Evolutionary conservation across 2,888 invertebrate species (phyloP), one percentile per base, ranked within the genome.

Genomic region (Podotricha telesiphe): DNA sequence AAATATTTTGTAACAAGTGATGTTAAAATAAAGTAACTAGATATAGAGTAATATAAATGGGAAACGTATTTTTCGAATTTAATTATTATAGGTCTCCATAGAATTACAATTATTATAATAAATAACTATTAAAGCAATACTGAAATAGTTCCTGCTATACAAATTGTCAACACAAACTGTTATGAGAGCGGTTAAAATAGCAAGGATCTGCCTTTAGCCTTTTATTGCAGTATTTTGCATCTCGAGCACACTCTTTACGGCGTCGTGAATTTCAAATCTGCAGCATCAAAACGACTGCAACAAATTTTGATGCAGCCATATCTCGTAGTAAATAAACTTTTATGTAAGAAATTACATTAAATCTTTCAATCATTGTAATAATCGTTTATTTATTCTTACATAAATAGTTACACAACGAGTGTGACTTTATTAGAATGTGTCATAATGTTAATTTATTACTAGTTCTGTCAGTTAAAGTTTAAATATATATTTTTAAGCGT

Each of bases 101-200:
- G 28, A 28, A 28, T 28, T 2, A 28, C 28, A 2, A 28, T 8
- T 8, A 48, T 11, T 7, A 20, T 13, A 45, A n/a, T 0, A 59
- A 15, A 11, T 62, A 17, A 34, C 17, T 42, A 55, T 15, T 28
- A 17, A 8, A 7, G 10, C 55, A 48, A 48, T 56, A 34, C 28
- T 40, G 34, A 45, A 65, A 37, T 65, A 61, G 65, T 68, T 65
- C 53, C 65, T 53, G 58, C 37, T 50, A 20, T 79, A 79, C 86
- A 83, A 86, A 87, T 83, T 85, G 86, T 86, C 83, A 82, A 83
- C 85, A 86, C 85, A 88, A 87, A 87, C 65, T 80, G 83, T 86
- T 86, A 86, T 84, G 86, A 87, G 85, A 84, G 84, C 82, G 61
- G 59, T 53, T 83, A 82, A 82, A 78, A 82, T 81, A 80, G 78